Percentiles rank a stretch among this genome's conserved stretches.
These are phyloP conservation scores for Mormyrops boulengeri DNA, from an alignment of 2,797 vertebrate genomes.

Conservation along the genomic window DNA sequence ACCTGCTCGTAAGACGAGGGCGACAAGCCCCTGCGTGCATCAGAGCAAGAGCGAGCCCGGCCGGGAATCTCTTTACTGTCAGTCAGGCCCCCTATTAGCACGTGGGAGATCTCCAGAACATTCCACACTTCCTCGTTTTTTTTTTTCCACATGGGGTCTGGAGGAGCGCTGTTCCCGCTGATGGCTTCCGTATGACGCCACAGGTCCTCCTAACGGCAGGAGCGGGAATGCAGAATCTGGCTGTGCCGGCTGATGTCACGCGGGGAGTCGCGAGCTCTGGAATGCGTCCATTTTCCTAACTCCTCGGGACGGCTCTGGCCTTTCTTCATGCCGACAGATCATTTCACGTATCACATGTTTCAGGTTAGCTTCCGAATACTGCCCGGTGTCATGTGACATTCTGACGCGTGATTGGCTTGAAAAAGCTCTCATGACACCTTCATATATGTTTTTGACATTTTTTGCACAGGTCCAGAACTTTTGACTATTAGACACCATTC, in stretches of 20 bases:
- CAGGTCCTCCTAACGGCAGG: constrained; percentile 29
- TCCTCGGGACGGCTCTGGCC: constrained; percentile 38
- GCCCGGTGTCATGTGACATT: not conserved
- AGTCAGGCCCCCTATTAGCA: constrained; percentile 21
- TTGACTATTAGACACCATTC: not conserved
- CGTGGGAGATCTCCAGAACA: not conserved
- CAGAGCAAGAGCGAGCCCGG: constrained; percentile 19
- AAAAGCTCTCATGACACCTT: constrained; percentile 22
- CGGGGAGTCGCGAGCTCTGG: not conserved
- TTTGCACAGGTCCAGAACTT: not conserved
- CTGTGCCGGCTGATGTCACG: constrained; percentile 28
- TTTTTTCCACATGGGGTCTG: constrained; percentile 14
- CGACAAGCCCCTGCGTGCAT: not conserved
- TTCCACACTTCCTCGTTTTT: not conserved
- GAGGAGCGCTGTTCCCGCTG: constrained; percentile 24
- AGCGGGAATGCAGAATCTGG: constrained; percentile 25
- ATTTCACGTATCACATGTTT: not conserved
- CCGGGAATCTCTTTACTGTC: constrained; percentile 34
- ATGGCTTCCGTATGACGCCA: constrained; percentile 35
- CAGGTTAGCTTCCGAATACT: constrained; percentile 3
- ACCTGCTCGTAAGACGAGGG: constrained; percentile 71
- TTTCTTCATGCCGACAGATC: constrained; percentile 37
- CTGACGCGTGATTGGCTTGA: constrained; percentile 20
- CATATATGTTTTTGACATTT: constrained; percentile 21
- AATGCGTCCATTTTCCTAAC: constrained; percentile 37